Base-by-base conservation (phyloP, 2,113 vertebrate species). In the Lepisosteus osseus region DNA sequence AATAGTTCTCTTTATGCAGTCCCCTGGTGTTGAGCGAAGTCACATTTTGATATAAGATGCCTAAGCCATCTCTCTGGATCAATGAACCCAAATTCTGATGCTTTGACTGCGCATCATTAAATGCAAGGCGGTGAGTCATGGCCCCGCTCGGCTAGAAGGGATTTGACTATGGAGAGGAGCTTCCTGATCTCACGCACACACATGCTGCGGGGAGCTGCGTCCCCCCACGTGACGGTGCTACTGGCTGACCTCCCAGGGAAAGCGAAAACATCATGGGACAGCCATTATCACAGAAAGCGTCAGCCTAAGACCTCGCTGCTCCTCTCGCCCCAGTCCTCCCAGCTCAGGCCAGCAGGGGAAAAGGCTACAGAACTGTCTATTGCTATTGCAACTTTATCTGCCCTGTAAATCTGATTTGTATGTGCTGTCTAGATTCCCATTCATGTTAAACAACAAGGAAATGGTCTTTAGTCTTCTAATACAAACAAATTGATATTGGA, bases 101-200 rank as follows among this genome's bases (percentile, higher is more conserved):
- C 66, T 63, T 74, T 12, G 54, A 57, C 63, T 41, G 47, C 72
- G 71, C 72, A 29, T 69, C 71, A 69, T 51, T 72, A 69, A 66
- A 64, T 59, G 45, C 67, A 68, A 15, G 54, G 29, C 40, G 62
- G 15, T 74, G 77, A 71, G 65, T 71, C 77, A 65, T 6, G 6
- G 45, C 66, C 29, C 14, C 5, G 11, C 14, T 13, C 14, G 47
- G 5, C 64, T 65, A 43, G 15, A n/a, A 47, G 8, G 6, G 14
- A 2, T 54, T 54, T 54, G 51, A 68, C 45, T 40, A 54, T 54
- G 47, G 47, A 68, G 66, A 17, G 44, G 8, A 17, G 47, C 47
- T 29, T 9, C 55, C 47, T 40, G 51, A 68, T 68, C 67, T 11
- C 8, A 9, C 17, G 11, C 17, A 41, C 63, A 42, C 11, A 29